phyloP scores from a whole-genome alignment of 2,113 vertebrate genomes.

The Hucho hucho region DNA sequence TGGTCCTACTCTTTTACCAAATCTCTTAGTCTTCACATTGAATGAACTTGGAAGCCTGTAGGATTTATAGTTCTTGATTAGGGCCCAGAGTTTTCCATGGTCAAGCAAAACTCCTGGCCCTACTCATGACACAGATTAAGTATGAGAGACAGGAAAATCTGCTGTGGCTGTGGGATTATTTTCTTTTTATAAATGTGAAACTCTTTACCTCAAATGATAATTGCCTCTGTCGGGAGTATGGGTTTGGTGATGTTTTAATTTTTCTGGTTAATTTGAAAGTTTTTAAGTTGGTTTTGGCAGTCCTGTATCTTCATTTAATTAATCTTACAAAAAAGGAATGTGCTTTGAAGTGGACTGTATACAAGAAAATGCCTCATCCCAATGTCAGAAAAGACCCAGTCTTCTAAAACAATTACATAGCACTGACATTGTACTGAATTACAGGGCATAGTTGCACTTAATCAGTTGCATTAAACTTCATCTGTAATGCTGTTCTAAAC shows the following conservation, averaged over 20 bases:
- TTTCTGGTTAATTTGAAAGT: conserved; percentile 7
- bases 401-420: neutral
- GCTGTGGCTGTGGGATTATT: neutral
- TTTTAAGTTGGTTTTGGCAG: conserved; percentile 2
- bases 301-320: conserved; percentile 1
- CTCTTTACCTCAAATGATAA: conserved; percentile 27
- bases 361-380: neutral
- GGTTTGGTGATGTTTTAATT: neutral
- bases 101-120: too few species aligned
- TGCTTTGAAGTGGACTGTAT: neutral
- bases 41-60: neutral
- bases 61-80: neutral
- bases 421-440: neutral
- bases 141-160: neutral
- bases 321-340: neutral
- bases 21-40: neutral
- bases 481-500: conserved; percentile 21
- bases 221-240: conserved; percentile 18
- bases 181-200: conserved; percentile 25
- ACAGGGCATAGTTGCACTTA: conserved; percentile 7
- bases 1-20: neutral
- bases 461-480: conserved; percentile 7
- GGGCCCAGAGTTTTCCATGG: neutral
- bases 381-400: neutral
- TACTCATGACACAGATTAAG: neutral